phyloP scores from a whole-genome alignment of 53 echinoderm and acorn worm species.

The Apostichopus leukothele region DNA sequence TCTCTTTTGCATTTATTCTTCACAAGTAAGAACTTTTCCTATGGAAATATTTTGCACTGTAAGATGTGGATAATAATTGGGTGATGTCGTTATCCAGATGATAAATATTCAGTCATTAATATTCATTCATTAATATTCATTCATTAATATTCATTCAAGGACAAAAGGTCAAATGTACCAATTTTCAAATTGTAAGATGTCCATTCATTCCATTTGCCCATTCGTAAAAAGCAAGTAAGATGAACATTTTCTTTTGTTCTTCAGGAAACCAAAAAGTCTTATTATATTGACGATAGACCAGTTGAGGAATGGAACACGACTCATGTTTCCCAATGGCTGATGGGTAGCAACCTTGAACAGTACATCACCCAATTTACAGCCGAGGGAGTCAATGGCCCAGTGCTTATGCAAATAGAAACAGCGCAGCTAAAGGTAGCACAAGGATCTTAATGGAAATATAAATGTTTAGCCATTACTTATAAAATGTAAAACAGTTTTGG shows the following conservation, averaged over 20 bases:
- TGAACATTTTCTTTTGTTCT: background rate
- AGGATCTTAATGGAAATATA: background rate
- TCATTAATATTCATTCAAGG: too few species aligned
- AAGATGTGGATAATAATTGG: background rate
- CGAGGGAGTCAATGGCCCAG: slow-evolving; percentile 81
- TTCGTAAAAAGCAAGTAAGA: background rate
- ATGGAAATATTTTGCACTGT: background rate
- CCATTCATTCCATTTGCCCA: too few species aligned
- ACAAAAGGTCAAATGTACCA: too few species aligned
- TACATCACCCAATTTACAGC: slow-evolving; percentile 88
- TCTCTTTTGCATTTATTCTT: too few species aligned
- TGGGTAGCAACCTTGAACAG: slow-evolving; percentile 81
- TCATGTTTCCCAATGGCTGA: slow-evolving; percentile 92
- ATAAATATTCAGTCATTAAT: too few species aligned
- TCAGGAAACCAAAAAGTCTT: slow-evolving; percentile 73
- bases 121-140: too few species aligned
- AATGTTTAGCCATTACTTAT: too few species aligned
- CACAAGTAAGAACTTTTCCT: too few species aligned
- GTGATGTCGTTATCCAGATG: background rate
- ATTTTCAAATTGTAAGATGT: too few species aligned
- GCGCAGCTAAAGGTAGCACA: slow-evolving; percentile 75
- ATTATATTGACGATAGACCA: slow-evolving; percentile 88
- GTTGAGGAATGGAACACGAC: slow-evolving; percentile 94
- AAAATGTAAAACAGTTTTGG: too few species aligned
- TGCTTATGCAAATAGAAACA: slow-evolving; percentile 72